These are phyloP conservation scores for Axinella damicornis DNA, from an alignment of 37 sponge, comb jelly and placozoan species.

Conservation along the genomic window DNA sequence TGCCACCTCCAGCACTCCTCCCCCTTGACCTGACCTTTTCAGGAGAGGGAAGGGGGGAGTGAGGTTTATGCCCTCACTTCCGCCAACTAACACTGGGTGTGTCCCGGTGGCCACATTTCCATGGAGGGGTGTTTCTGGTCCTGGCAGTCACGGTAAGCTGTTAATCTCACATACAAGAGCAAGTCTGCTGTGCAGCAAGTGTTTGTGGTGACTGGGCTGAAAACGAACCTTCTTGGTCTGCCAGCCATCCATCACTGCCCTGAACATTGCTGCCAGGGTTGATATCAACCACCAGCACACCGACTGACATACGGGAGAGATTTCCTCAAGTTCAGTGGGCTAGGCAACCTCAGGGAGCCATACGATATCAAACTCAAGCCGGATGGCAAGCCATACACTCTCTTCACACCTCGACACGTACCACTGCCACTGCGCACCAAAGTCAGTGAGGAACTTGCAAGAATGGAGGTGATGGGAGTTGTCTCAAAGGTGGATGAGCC, in stretches of 20 bases:
- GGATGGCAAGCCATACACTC: conserved; percentile 18
- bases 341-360: conserved; percentile 9
- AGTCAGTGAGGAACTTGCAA: conserved; percentile 18
- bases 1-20: too few relatives aligned
- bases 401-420: conserved; percentile 26
- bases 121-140: too few relatives aligned
- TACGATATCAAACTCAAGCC: conserved; percentile 18
- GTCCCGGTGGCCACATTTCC: too few relatives aligned
- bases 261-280: conserved; percentile 19
- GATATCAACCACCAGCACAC: neutral
- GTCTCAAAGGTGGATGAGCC: conserved; percentile 28
- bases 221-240: conserved; percentile 38
- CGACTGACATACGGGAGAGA: neutral
- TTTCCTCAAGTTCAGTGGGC: conserved; percentile 24
- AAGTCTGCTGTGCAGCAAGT: conserved; percentile 7
- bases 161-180: conserved; percentile 1
- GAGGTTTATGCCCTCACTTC: too few relatives aligned
- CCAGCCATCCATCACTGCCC: conserved; percentile 41
- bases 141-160: conserved; percentile 11
- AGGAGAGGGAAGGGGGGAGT: too few relatives aligned
- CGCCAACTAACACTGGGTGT: too few relatives aligned
- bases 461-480: conserved; percentile 25
- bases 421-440: conserved; percentile 29
- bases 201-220: conserved; percentile 22
- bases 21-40: too few relatives aligned